Evolutionary conservation across 35 echinoderm and acorn worm species (phyloP).

Genomic region (Antedon bifida): DNA sequence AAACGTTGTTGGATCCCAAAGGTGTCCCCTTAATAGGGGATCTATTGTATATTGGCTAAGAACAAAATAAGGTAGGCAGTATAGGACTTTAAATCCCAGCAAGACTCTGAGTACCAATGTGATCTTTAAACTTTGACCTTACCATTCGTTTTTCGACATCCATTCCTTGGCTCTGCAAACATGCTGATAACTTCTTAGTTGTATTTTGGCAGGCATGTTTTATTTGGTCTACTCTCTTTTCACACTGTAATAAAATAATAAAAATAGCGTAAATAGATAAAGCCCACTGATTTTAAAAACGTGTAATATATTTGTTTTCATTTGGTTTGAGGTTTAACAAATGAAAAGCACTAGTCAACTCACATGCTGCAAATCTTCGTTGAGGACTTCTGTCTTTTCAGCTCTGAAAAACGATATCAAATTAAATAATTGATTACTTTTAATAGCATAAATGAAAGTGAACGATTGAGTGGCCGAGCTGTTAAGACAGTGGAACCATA

Average conservation of each 20-base stretch:
- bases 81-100: no score
- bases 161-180: slow-evolving; percentile 51
- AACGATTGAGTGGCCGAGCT: no score
- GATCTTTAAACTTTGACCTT: slow-evolving; percentile 16
- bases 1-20: no score
- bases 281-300: not conserved
- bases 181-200: slow-evolving; percentile 51
- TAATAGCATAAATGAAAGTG: no score
- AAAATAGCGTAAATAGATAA: not conserved
- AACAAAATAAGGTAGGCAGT: no score
- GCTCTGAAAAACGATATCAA: slow-evolving; percentile 44
- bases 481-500: no score
- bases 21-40: no score
- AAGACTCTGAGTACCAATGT: no score
- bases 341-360: not conserved
- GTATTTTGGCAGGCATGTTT: slow-evolving; percentile 65
- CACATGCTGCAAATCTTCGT: slow-evolving; percentile 72
- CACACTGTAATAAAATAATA: slow-evolving; percentile 50
- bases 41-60: no score
- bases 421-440: not conserved
- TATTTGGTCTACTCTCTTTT: slow-evolving; percentile 68
- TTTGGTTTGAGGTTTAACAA: not conserved
- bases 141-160: slow-evolving; percentile 85
- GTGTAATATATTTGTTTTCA: not conserved
- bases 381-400: slow-evolving; percentile 89